These are phyloP conservation scores for Calliopsis andreniformis DNA, from an alignment of 1,140 invertebrate species.

Conservation along the genomic window DNA sequence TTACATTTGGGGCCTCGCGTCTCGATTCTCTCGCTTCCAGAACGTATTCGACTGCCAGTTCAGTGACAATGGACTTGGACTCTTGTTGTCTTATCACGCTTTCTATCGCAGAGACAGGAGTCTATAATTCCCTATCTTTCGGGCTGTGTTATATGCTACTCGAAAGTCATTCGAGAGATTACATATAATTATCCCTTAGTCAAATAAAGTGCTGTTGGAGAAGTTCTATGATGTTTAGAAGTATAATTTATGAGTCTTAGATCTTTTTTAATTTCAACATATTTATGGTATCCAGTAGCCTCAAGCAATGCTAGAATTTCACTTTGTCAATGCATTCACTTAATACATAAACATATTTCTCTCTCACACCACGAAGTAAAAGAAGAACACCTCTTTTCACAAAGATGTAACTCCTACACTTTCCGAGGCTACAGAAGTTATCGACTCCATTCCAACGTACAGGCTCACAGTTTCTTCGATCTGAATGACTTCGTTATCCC, in stretches of 20 bases:
- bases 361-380: too few species aligned
- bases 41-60: neutral
- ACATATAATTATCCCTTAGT: slow-evolving; percentile 30
- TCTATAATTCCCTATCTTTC: slow-evolving; percentile 54
- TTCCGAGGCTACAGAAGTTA: too few species aligned
- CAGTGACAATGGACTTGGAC: slow-evolving; percentile 51
- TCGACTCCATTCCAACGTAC: neutral
- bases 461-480: neutral
- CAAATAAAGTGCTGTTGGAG: neutral
- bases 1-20: slow-evolving; percentile 34
- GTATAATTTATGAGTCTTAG: too few species aligned
- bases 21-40: slow-evolving; percentile 51
- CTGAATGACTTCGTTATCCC: neutral
- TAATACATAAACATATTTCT: too few species aligned
- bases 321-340: too few species aligned
- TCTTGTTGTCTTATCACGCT: slow-evolving; percentile 46
- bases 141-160: neutral
- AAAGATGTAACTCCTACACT: too few species aligned
- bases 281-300: too few species aligned
- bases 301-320: too few species aligned
- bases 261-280: too few species aligned
- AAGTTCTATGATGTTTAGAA: too few species aligned
- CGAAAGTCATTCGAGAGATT: slow-evolving; percentile 12
- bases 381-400: too few species aligned
- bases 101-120: slow-evolving; percentile 39